Evolutionary conservation across 2,888 invertebrate genomes (phyloP).

Genomic region (Mythimna impura): DNA sequence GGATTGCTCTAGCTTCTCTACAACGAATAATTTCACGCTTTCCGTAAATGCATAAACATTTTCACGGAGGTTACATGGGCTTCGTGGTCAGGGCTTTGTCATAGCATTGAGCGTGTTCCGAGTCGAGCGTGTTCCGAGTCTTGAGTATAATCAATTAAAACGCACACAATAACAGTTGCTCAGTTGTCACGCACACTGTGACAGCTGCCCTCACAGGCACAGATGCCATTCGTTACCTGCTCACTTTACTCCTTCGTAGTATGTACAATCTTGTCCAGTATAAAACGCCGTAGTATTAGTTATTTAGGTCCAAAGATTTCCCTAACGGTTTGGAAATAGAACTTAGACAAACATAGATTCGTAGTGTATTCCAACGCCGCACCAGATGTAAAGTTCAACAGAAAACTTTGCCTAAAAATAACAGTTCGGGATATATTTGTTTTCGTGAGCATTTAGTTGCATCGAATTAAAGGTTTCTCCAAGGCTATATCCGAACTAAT

Average conservation of each 20-base stretch:
- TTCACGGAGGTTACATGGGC: conserved; percentile 13
- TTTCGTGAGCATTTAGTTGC: background rate
- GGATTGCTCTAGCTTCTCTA: conserved; percentile 1
- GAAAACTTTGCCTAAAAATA: conserved; percentile 15
- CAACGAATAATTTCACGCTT: conserved; percentile 2
- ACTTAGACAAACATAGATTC: conserved; percentile 37
- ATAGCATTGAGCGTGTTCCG: conserved; percentile 17
- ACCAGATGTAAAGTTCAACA: conserved; percentile 9
- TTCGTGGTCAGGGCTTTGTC: conserved; percentile 21
- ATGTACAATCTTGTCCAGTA: conserved; percentile 21
- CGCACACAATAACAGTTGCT: conserved; percentile 9
- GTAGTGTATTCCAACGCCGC: conserved; percentile 18
- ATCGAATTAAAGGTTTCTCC: background rate
- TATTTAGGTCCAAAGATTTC: conserved; percentile 53
- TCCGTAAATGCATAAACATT: conserved; percentile 24
- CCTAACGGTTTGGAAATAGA: conserved; percentile 44
- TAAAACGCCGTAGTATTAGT: conserved; percentile 47
- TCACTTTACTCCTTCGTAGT: conserved; percentile 22
- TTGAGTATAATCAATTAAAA: conserved; percentile 42
- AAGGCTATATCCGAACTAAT: background rate
- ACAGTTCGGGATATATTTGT: background rate
- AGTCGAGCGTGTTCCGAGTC: conserved; percentile 26
- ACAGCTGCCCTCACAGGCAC: background rate
- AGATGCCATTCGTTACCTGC: conserved; percentile 29
- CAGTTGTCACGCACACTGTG: conserved; percentile 17